Conservation (phyloP, 2,113 vertebrate genomes). For the Nematolebias whitei region DNA sequence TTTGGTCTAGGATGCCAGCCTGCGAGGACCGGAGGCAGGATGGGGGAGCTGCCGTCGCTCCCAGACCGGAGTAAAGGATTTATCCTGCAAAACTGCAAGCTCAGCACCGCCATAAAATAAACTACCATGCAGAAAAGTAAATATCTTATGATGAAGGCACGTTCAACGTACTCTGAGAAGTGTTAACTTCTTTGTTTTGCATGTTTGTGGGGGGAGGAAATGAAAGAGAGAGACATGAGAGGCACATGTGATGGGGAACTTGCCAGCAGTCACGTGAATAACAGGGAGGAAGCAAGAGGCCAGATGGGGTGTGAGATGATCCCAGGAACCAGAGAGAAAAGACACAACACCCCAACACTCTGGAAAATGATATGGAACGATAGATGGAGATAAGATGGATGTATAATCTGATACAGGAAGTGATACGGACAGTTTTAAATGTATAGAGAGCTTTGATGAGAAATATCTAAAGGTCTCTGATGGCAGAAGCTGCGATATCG, state of each 20-base stretch:
- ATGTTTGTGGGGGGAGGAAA: not conserved
- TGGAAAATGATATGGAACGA: conserved; percentile 13
- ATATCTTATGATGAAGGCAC: conserved; percentile 17
- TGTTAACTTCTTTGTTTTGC: conserved; percentile 40
- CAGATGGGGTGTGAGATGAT: conserved; percentile 65
- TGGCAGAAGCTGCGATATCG: not conserved
- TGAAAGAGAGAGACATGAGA: not conserved
- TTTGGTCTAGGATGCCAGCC: conserved; percentile 50
- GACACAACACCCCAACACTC: conserved; percentile 30
- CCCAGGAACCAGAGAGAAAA: conserved; percentile 38
- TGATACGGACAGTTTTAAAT: not conserved
- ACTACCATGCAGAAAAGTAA: not conserved
- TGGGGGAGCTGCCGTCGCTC: conserved; percentile 35
- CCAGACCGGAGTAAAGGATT: conserved; percentile 43
- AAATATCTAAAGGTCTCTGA: not conserved
- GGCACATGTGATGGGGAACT: conserved; percentile 38
- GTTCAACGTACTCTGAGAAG: conserved; percentile 42
- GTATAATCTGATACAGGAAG: not conserved
- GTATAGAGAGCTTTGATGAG: not conserved
- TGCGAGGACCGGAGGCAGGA: conserved; percentile 49
- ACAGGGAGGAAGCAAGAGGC: conserved; percentile 36
- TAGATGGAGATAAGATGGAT: not conserved
- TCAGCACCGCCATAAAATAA: conserved; percentile 46
- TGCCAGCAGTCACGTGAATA: conserved; percentile 52
- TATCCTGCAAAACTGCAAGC: conserved; percentile 57